Conservation (phyloP, 2,797 vertebrate species). For the Sylvia borin region DNA sequence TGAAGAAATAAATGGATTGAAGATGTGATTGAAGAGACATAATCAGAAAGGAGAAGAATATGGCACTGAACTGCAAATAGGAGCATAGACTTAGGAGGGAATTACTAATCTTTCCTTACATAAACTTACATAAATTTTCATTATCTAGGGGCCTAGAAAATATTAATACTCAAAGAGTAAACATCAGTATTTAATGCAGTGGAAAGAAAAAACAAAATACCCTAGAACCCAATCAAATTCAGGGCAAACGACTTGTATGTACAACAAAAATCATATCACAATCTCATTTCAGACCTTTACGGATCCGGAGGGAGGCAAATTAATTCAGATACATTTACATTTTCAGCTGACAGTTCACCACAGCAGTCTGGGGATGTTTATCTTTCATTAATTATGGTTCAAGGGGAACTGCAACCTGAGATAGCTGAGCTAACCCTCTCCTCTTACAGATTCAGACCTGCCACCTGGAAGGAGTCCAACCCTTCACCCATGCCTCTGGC, state of each 20-base stretch:
- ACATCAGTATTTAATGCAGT: neutral
- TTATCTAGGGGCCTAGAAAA: neutral
- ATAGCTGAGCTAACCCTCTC: conserved; percentile 35
- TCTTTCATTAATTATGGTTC: conserved; percentile 64
- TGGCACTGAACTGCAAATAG: neutral
- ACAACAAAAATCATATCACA: neutral
- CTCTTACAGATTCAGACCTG: conserved; percentile 39
- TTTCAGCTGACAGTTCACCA: conserved; percentile 25
- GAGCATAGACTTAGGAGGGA: neutral
- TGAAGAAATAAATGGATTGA: neutral
- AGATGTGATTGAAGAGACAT: neutral
- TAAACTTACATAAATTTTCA: neutral
- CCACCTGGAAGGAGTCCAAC: conserved; percentile 17
- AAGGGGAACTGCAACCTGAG: conserved; percentile 55
- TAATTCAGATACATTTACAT: conserved; percentile 37
- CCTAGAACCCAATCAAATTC: neutral
- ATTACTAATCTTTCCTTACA: neutral
- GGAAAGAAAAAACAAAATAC: neutral
- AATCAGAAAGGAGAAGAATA: neutral
- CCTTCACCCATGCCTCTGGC: conserved; percentile 13
- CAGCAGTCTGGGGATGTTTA: conserved; percentile 34
- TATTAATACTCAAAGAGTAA: neutral
- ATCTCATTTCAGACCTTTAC: neutral
- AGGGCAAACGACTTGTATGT: neutral
- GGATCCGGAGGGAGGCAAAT: neutral